Evolutionary conservation across 2,113 vertebrate species (phyloP), one percentile per base, ranked within the genome.

Genomic region (Engraulis encrasicolus): DNA sequence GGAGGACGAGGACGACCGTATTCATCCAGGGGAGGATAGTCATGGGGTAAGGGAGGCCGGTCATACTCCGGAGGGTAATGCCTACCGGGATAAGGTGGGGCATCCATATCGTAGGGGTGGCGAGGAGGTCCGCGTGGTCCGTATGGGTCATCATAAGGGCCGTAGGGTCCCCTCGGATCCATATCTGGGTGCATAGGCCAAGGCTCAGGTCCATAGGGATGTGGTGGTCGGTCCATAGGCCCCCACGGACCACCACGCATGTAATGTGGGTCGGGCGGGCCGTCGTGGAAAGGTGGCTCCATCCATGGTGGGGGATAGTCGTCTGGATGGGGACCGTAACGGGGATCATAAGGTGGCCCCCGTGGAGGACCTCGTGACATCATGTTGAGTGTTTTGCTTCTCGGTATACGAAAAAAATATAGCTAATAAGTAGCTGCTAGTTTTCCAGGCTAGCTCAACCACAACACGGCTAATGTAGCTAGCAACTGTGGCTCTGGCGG

Each of bases 271-370:
- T 74, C 11, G 66, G 66, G n/a, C n/a, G n/a, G 66, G 4, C 23
- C 66, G 34, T 27, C 27, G 17, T 17, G 66, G 12, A 36, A 74
- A 74, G 27, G 66, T 36, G 27, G 12, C 31, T 74, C 66, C 66
- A 74, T 74, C 66, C 66, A 74, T 2, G 66, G 66, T 1, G 27
- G 66, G 1, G 66, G 66, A 27, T 2, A 23, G 0, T 9, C 58
- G 1, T 15, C 23, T 66, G 58, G 58, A 66, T 66, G 58, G n/a
- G 31, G 27, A 17, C 27, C 27, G 66, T 17, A 74, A 5, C 66
- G 27, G 66, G 66, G 66, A 74, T 15, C 66, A 74, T 34, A 74
- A 74, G 66, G 66, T 34, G 66, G 66, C 14, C 66, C 66, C 66
- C 66, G 27, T 3, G 23, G 66, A 74, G 66, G 23, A 74, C 31